Evolutionary conservation across 2,797 vertebrate genomes (phyloP).

Genomic region (Melanotaenia pygmaea): DNA sequence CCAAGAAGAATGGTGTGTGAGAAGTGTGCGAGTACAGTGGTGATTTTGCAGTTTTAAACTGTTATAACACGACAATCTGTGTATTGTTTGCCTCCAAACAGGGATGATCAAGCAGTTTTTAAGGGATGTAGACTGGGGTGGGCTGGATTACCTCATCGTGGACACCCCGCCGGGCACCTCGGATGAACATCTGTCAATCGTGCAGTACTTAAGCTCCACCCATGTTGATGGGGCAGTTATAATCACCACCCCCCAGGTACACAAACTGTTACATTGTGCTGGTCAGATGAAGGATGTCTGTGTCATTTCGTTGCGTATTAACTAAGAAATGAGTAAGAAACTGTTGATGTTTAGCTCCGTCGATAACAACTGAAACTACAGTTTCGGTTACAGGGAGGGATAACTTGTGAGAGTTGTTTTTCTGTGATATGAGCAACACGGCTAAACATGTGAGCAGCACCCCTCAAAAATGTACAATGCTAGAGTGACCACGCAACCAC

Average conservation of each 20-base stretch:
- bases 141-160: conserved; percentile 91
- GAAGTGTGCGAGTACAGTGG: not conserved
- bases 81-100: conserved; percentile 54
- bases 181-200: conserved; percentile 91
- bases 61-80: not conserved
- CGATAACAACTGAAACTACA: not conserved
- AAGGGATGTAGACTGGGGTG: conserved; percentile 96
- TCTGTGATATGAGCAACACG: no score
- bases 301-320: not conserved
- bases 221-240: conserved; percentile 89
- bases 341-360: not conserved
- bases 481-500: no score
- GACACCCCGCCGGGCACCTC: conserved; percentile 96
- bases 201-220: conserved; percentile 89
- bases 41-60: not conserved
- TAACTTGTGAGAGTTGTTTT: no score
- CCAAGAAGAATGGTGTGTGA: conserved; percentile 93
- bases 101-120: conserved; percentile 99
- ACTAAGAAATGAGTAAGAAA: not conserved
- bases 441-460: no score
- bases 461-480: no score
- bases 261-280: not conserved
- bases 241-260: conserved; percentile 94
- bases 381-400: no score
- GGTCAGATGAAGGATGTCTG: not conserved